Evolutionary conservation across 1,140 invertebrate genomes (phyloP).

Genomic region (Homarus americanus): DNA sequence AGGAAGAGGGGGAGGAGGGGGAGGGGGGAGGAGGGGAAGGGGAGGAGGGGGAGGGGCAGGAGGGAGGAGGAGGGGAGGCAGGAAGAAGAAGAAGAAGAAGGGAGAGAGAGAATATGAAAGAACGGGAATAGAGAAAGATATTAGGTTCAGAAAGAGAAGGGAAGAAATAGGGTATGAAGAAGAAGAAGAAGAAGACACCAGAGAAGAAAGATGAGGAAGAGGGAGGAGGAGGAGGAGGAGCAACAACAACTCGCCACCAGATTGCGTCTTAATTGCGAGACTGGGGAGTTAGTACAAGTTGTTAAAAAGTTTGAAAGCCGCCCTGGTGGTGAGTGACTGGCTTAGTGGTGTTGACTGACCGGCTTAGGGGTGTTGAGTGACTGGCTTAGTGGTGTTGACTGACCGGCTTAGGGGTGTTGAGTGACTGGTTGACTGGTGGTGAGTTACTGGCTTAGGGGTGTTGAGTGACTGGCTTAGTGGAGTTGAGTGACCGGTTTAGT

Average conservation of each 20-base stretch:
- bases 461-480: background rate
- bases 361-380: background rate
- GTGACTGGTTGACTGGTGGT: background rate
- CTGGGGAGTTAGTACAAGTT: background rate
- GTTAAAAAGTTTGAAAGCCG: slow-evolving; percentile 1
- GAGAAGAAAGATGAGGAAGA: background rate
- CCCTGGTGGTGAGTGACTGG: background rate
- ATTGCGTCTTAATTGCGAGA: background rate
- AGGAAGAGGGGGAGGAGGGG: background rate
- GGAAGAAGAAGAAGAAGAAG: background rate
- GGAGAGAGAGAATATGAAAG: background rate
- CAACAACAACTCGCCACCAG: background rate
- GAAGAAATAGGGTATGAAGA: background rate
- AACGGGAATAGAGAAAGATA: background rate
- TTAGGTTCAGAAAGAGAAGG: background rate
- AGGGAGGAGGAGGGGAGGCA: background rate
- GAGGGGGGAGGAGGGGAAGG: background rate
- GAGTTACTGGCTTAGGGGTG: no score
- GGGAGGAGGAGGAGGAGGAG: background rate
- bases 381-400: slow-evolving; percentile 2
- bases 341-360: no score
- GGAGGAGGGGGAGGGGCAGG: background rate
- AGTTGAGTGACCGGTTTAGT: no score
- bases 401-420: no score
- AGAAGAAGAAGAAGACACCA: background rate